Evolutionary conservation across 2,113 vertebrate genomes (phyloP).

Genomic region (Gymnocephalus cernua): DNA sequence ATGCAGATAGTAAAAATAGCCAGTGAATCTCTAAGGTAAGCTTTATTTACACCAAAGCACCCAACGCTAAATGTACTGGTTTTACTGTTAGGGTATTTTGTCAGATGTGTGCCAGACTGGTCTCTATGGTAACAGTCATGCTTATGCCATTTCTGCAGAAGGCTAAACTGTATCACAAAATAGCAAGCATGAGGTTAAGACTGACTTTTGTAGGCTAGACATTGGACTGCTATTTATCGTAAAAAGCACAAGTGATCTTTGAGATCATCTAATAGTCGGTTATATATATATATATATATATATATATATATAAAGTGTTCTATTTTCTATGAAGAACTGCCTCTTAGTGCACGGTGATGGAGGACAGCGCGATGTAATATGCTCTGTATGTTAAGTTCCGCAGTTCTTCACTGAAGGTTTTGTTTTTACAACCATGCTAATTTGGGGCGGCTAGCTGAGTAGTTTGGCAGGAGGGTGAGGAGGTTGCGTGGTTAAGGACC

Average conservation of each 20-base stretch:
- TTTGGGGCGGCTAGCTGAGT: slow-evolving; percentile 32
- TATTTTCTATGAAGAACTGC: background rate
- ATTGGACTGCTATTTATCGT: background rate
- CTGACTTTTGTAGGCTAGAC: background rate
- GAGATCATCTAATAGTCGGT: background rate
- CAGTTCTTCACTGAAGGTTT: slow-evolving; percentile 38
- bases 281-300: too few species aligned
- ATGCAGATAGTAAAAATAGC: slow-evolving; percentile 1
- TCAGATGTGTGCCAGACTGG: background rate
- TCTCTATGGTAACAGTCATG: slow-evolving; percentile 1
- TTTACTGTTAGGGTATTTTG: background rate
- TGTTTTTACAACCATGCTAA: slow-evolving; percentile 53
- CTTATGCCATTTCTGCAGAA: background rate
- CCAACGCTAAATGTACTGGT: background rate
- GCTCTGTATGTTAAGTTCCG: background rate
- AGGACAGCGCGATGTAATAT: background rate
- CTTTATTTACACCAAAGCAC: slow-evolving; percentile 15
- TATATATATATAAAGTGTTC: background rate
- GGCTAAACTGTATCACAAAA: slow-evolving; percentile 1
- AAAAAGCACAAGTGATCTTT: background rate
- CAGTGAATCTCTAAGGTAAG: background rate
- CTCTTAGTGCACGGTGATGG: background rate
- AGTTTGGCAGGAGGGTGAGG: slow-evolving; percentile 54
- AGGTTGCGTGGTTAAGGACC: slow-evolving; percentile 61
- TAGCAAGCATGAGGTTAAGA: background rate